These are phyloP conservation scores for Sinotaia quadrata DNA, from an alignment of 2,888 invertebrate species.

Conservation along the genomic window DNA sequence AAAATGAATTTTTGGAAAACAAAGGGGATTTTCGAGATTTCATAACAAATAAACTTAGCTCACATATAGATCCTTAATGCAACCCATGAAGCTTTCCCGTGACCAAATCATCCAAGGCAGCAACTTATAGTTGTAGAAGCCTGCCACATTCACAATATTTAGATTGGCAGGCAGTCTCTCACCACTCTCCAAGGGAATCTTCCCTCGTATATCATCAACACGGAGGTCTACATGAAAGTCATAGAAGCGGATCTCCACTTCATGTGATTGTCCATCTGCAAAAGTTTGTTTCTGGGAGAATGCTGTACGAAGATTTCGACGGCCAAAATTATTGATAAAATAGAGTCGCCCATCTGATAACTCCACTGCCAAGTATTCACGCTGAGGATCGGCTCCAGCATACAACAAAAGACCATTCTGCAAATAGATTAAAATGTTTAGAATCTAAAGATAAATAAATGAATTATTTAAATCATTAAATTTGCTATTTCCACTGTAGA, in stretches of 20 bases:
- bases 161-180: constrained; percentile 26
- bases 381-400: constrained; percentile 37
- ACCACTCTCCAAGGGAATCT: constrained; percentile 34
- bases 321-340: constrained; percentile 62
- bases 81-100: constrained; percentile 63
- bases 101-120: constrained; percentile 69
- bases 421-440: too few relatives aligned
- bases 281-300: constrained; percentile 52
- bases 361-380: constrained; percentile 63
- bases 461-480: too few relatives aligned
- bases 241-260: constrained; percentile 41
- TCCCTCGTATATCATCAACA: constrained; percentile 48
- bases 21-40: too few relatives aligned
- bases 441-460: too few relatives aligned
- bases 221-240: constrained; percentile 40
- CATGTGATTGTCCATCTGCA: constrained; percentile 64
- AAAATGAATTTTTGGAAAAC: too few relatives aligned
- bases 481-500: too few relatives aligned
- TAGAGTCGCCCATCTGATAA: constrained; percentile 66
- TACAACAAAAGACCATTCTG: constrained; percentile 59
- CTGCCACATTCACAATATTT: constrained; percentile 54
- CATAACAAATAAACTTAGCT: too few relatives aligned
- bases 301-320: constrained; percentile 45
- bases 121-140: constrained; percentile 37
- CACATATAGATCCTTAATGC: constrained; percentile 63